phyloP scores from a whole-genome alignment of 1,140 invertebrate species.

The Atta colombica region DNA sequence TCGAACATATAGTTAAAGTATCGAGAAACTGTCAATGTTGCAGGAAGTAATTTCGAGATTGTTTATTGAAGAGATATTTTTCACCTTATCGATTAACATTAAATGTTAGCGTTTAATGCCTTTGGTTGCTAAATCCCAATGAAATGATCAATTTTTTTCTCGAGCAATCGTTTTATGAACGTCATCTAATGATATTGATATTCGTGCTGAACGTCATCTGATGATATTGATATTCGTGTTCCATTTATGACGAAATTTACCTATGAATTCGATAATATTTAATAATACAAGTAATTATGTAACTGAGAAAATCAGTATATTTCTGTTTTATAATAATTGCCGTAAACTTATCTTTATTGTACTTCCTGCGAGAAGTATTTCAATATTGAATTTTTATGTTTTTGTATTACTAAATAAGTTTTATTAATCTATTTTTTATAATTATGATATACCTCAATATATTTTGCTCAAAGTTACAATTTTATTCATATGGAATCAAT shows the following conservation, averaged over 20 bases:
- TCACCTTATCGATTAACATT: background rate
- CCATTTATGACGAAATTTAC: background rate
- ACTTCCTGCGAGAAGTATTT: background rate
- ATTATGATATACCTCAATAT: background rate
- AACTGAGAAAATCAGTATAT: background rate
- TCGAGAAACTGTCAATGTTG: constrained; percentile 46
- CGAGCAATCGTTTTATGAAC: background rate
- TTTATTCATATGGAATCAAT: constrained; percentile 53
- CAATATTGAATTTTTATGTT: constrained; percentile 2
- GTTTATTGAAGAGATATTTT: constrained; percentile 26
- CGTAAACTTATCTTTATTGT: background rate
- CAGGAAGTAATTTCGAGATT: constrained; percentile 4
- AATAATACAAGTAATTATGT: background rate
- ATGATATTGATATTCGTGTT: background rate
- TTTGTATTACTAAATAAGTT: background rate
- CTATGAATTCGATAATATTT: background rate
- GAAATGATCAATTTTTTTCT: background rate
- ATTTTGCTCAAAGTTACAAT: background rate
- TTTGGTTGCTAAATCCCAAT: background rate
- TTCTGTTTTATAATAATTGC: background rate
- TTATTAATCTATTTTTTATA: background rate
- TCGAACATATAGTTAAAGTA: background rate
- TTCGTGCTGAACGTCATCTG: background rate
- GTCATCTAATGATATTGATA: background rate
- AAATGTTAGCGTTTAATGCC: background rate